These are phyloP conservation scores for Gastrophryne carolinensis DNA, from an alignment of 2,797 vertebrate genomes.

Conservation along the genomic window DNA sequence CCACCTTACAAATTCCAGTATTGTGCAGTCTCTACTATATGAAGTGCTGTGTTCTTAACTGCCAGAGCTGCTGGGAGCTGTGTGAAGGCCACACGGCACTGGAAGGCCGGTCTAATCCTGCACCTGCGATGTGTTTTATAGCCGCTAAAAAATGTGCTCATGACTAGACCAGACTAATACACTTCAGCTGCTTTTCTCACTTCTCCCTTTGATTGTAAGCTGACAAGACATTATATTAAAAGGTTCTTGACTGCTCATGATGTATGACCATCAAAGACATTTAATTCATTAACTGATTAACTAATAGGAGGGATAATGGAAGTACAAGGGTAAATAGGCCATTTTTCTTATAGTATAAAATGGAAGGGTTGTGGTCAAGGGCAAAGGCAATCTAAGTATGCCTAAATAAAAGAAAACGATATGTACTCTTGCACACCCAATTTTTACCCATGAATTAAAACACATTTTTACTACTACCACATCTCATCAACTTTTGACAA, in stretches of 20 bases:
- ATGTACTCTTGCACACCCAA: no score
- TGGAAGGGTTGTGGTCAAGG: no score
- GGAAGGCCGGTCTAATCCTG: conserved; percentile 65
- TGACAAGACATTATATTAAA: conserved; percentile 55
- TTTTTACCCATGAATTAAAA: no score
- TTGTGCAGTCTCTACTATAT: conserved; percentile 8
- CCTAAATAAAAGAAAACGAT: no score
- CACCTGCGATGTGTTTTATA: conserved; percentile 73
- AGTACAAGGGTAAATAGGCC: no score
- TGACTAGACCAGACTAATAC: conserved; percentile 63
- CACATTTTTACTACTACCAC: no score
- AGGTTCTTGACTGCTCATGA: conserved; percentile 31
- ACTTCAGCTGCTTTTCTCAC: conserved; percentile 70
- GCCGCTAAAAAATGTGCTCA: conserved; percentile 63
- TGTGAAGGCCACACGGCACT: conserved; percentile 62
- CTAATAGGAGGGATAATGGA: neutral
- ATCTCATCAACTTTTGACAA: no score
- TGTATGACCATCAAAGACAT: conserved; percentile 5
- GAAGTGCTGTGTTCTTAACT: conserved; percentile 52
- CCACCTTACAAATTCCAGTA: no score
- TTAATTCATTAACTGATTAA: neutral
- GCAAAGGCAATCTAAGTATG: no score
- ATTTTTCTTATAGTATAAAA: no score
- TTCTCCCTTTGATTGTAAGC: conserved; percentile 66
- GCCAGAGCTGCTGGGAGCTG: conserved; percentile 51